A percentile compares a stretch with the other conserved stretches of the same genome.
Conservation (phyloP, 2,113 vertebrate genomes). For the Oplegnathus fasciatus region DNA sequence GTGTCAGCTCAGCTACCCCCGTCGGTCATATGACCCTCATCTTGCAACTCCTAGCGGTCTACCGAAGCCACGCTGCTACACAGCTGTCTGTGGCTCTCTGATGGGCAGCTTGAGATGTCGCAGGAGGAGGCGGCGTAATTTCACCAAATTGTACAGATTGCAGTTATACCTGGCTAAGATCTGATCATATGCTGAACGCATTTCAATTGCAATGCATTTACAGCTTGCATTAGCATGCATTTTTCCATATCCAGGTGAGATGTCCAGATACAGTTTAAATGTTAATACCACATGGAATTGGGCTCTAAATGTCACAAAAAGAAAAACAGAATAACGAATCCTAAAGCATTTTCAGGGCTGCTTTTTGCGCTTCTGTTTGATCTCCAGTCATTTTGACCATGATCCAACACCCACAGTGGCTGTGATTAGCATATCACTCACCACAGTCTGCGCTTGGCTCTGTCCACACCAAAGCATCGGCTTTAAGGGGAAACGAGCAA, state of each 20-base stretch:
- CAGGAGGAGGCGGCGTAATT: not conserved
- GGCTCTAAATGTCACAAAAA: slow-evolving; percentile 27
- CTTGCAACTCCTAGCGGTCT: not conserved
- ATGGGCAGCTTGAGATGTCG: not conserved
- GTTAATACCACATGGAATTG: not conserved
- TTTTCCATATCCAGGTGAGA: not conserved
- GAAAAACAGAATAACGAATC: slow-evolving; percentile 11
- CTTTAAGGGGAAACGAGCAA: slow-evolving; percentile 49
- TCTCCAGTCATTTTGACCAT: slow-evolving; percentile 58
- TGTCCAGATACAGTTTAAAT: not conserved
- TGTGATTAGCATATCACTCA: slow-evolving; percentile 69
- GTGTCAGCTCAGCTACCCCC: not conserved
- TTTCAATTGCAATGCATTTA: not conserved
- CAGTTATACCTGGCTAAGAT: not conserved
- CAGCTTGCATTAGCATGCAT: not conserved
- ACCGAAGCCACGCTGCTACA: not conserved
- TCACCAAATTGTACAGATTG: not conserved
- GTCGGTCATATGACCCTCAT: not conserved
- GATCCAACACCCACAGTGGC: slow-evolving; percentile 49
- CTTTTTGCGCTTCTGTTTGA: slow-evolving; percentile 54
- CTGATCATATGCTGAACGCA: not conserved
- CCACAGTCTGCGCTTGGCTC: slow-evolving; percentile 49
- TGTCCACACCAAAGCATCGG: slow-evolving; percentile 44
- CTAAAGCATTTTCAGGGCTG: slow-evolving; percentile 11
- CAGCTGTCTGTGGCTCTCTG: not conserved